phyloP scores from a whole-genome alignment of 2,113 vertebrate genomes.

The Rhineura floridana region DNA sequence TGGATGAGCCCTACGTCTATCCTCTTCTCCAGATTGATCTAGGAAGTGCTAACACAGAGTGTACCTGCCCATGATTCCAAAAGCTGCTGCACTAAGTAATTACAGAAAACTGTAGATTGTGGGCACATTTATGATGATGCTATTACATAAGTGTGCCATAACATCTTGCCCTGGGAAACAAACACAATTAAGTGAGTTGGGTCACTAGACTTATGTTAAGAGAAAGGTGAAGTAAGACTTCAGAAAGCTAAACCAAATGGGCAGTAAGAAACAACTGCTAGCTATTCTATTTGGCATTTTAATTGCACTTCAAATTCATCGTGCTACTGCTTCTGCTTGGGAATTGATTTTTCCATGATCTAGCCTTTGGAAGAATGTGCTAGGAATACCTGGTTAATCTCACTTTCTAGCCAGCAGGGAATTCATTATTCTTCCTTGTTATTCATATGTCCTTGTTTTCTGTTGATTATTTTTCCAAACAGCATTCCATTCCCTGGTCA shows the following conservation, averaged over 20 bases:
- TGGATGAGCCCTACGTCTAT: too few species aligned
- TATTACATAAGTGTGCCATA: not conserved
- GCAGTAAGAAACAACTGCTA: not conserved
- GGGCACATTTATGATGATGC: not conserved
- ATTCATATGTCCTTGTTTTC: not conserved
- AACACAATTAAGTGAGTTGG: not conserved
- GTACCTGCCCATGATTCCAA: not conserved
- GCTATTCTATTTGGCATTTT: slow-evolving; percentile 1
- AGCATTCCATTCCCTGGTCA: not conserved
- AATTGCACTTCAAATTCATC: slow-evolving; percentile 16
- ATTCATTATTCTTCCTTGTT: not conserved
- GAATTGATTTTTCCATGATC: not conserved
- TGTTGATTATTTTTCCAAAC: not conserved
- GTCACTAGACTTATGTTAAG: not conserved
- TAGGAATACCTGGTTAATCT: not conserved
- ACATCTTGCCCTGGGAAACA: not conserved
- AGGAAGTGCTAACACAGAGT: too few species aligned
- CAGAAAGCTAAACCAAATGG: not conserved
- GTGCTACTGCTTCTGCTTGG: not conserved
- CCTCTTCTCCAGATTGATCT: not conserved
- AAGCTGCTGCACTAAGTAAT: not conserved
- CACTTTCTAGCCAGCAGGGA: not conserved
- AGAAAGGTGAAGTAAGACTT: not conserved
- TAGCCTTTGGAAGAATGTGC: not conserved
- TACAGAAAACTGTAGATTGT: not conserved